Evolutionary conservation across 2,113 vertebrate species (phyloP).

Genomic region (Rhea americana): DNA sequence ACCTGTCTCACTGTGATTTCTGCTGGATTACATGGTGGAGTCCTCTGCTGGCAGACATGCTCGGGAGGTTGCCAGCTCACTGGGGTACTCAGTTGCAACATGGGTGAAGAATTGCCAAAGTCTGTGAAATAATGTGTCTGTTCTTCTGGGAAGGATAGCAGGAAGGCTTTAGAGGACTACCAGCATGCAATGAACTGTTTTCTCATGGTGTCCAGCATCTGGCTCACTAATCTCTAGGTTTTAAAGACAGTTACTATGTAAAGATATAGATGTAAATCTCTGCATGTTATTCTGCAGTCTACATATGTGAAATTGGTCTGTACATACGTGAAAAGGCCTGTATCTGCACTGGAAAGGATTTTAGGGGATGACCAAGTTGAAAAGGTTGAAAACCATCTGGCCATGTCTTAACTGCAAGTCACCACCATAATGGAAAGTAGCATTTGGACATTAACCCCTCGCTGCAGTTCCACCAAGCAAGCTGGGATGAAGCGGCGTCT

Average conservation of each 20-base stretch:
- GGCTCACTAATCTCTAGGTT: not conserved
- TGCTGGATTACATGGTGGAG: not conserved
- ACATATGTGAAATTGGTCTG: not conserved
- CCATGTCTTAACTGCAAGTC: not conserved
- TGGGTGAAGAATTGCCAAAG: not conserved
- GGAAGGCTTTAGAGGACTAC: not conserved
- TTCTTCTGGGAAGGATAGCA: not conserved
- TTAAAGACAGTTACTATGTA: not conserved
- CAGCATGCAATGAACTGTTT: not conserved
- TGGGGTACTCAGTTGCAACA: rapidly evolving
- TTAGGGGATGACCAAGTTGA: not conserved
- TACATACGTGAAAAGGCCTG: not conserved
- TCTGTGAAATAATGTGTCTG: not conserved
- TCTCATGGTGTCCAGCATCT: not conserved
- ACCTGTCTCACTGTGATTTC: not conserved
- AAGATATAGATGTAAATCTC: not conserved
- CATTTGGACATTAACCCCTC: not conserved
- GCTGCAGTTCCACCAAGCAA: not conserved
- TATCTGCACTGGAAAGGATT: not conserved
- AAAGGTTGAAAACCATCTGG: not conserved
- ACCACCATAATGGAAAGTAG: not conserved
- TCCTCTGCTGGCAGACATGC: not conserved
- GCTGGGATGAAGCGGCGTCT: not conserved
- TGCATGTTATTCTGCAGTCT: not conserved
- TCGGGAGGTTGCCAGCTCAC: not conserved